Evolutionary conservation across 2,888 invertebrate genomes (phyloP), one percentile per base, ranked within the genome.

Genomic region (Hoplodrina ambigua): DNA sequence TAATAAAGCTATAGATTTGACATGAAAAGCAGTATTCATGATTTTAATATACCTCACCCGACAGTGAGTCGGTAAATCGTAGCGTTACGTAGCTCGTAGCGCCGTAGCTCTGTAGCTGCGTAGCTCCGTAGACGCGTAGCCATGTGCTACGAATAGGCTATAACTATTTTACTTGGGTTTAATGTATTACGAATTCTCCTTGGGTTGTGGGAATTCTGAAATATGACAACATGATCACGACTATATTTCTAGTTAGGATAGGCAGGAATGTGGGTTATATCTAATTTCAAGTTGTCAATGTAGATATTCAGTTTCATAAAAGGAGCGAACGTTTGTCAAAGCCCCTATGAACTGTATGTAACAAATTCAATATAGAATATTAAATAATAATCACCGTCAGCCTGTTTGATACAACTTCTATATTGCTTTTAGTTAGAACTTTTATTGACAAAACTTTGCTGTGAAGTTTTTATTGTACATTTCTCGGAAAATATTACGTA

Each of bases 71-170:
- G 50, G 73, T 77, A 85, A 80, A 73, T 77, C 80, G 84, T 80
- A 84, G 81, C 69, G 58, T 49, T 72, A 60, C 77, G 79, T 63
- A 61, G 50, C 37, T 50, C 49, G 60, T 60, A 69, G 68, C 64
- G 4, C 6, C 64, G 70, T 73, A 71, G 71, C 71, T 57, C 64
- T 70, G 75, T 58, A 72, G 75, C 82, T 66, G 17, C 83, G 87
- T 87, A 88, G 88, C 88, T 52, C 55, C 68, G 85, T 78, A 77
- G 81, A 55, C 69, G 71, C 85, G 89, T 89, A 89, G 88, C 87
- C 71, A 88, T 82, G 78, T 87, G 88, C 87, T 89, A 89, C 88
- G 87, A 84, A 87, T 87, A 79, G 84, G 78, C 86, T 81, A 78
- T 81, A 86, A 82, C 81, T 82, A 84, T 85, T 84, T 81, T 71